phyloP scores from a whole-genome alignment of 2,888 invertebrate species.

The Latrodectus elegans region DNA sequence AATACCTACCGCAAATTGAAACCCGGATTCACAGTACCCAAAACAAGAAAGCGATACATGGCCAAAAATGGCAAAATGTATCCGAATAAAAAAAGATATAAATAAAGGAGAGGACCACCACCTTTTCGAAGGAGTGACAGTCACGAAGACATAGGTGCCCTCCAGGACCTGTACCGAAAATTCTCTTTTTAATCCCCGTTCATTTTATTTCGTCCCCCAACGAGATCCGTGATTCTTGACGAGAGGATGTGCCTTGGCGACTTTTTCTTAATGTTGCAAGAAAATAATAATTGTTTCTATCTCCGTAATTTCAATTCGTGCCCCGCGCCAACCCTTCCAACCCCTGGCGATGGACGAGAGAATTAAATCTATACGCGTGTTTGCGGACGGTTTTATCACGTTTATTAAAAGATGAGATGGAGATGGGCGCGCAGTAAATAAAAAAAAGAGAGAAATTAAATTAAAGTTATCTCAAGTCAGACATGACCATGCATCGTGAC shows the following conservation, averaged over 20 bases:
- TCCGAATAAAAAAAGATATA: conserved; percentile 14
- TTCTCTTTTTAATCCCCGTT: conserved; percentile 28
- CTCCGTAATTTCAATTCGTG: conserved; percentile 52
- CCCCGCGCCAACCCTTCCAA: conserved; percentile 10
- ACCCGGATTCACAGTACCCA: conserved; percentile 44
- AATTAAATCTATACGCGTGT: conserved; percentile 60
- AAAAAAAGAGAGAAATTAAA: conserved; percentile 38
- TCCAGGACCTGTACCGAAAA: conserved; percentile 18
- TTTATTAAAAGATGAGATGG: conserved; percentile 21
- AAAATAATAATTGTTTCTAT: conserved; percentile 65
- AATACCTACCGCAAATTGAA: not conserved
- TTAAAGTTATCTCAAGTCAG: conserved; percentile 10
- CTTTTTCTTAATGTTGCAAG: conserved; percentile 65
- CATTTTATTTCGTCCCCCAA: conserved; percentile 47
- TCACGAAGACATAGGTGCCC: conserved; percentile 64
- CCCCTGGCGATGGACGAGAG: conserved; percentile 6
- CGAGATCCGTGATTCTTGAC: conserved; percentile 63
- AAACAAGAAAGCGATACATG: conserved; percentile 35
- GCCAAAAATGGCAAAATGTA: conserved; percentile 46
- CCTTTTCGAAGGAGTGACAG: conserved; percentile 61
- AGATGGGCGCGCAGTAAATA: conserved; percentile 12
- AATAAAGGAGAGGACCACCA: conserved; percentile 43
- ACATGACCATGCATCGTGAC: conserved; percentile 42
- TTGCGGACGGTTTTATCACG: conserved; percentile 54
- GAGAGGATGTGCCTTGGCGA: conserved; percentile 40